phyloP scores from a whole-genome alignment of 2,888 invertebrate species.

The Dasysyrphus tricinctus region DNA sequence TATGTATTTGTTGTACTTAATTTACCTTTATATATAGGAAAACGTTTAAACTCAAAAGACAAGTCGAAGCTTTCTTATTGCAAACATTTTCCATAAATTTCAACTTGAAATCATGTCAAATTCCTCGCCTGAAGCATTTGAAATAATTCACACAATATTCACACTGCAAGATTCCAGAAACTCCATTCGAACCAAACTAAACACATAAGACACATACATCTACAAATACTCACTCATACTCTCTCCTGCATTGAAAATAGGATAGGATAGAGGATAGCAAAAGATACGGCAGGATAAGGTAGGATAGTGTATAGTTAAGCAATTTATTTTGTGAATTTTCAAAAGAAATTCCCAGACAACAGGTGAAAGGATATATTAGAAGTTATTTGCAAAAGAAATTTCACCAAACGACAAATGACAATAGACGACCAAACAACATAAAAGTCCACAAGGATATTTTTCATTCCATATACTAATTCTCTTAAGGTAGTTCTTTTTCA shows the following conservation, averaged over 20 bases:
- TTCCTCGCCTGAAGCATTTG: conserved; percentile 32
- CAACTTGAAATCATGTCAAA: conserved; percentile 52
- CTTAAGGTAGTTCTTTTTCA: conserved; percentile 30
- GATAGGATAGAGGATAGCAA: background rate
- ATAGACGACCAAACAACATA: conserved; percentile 37
- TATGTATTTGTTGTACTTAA: background rate
- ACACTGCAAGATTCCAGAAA: conserved; percentile 51
- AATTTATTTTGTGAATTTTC: conserved; percentile 59
- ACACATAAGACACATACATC: background rate
- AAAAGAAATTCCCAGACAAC: conserved; percentile 73
- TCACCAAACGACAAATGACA: conserved; percentile 41
- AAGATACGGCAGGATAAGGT: background rate
- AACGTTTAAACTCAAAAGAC: background rate
- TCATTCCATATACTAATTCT: conserved; percentile 21
- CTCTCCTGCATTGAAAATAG: background rate
- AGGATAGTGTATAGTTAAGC: conserved; percentile 33
- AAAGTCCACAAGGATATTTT: conserved; percentile 34
- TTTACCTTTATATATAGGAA: background rate
- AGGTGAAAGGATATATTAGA: conserved; percentile 70
- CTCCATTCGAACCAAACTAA: conserved; percentile 33
- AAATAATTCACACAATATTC: conserved; percentile 62
- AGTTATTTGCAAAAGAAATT: conserved; percentile 62
- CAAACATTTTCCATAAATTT: conserved; percentile 33
- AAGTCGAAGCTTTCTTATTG: conserved; percentile 4
- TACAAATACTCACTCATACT: background rate